Percentiles rank a stretch among this genome's conserved stretches.
phyloP scores from a whole-genome alignment of 2,888 invertebrate species.

The Campoplex capitator region DNA sequence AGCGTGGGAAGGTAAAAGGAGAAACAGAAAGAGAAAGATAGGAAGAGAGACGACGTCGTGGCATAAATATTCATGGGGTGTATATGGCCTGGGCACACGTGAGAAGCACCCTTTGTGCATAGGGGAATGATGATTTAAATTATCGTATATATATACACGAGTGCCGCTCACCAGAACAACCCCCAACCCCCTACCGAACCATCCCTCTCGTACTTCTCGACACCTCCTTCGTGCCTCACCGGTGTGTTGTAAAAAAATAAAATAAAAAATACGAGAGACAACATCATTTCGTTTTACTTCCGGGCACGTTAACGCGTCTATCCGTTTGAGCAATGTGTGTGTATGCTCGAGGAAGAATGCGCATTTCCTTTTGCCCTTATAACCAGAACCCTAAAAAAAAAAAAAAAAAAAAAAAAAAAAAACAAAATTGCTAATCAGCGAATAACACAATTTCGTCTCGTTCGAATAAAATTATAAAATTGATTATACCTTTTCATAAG shows the following conservation, averaged over 20 bases:
- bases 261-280: slow-evolving; percentile 60
- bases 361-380: background rate
- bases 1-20: background rate
- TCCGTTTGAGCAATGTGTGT: slow-evolving; percentile 46
- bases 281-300: slow-evolving; percentile 59
- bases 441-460: background rate
- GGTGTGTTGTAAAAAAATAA: slow-evolving; percentile 26
- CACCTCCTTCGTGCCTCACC: slow-evolving; percentile 30
- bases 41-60: slow-evolving; percentile 51
- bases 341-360: background rate
- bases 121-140: slow-evolving; percentile 68
- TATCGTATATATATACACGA: slow-evolving; percentile 66
- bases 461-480: background rate
- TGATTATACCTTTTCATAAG: background rate
- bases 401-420: too few species aligned
- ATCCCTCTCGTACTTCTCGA: slow-evolving; percentile 27
- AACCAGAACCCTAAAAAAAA: background rate
- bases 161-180: slow-evolving; percentile 37
- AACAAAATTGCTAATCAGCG: background rate
- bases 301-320: slow-evolving; percentile 54
- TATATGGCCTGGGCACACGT: slow-evolving; percentile 66
- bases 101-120: slow-evolving; percentile 69
- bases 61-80: slow-evolving; percentile 70
- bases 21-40: background rate
- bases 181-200: background rate